These are phyloP conservation scores for Thalassoma bifasciatum DNA, from an alignment of 2,113 vertebrate genomes.

Conservation along the genomic window DNA sequence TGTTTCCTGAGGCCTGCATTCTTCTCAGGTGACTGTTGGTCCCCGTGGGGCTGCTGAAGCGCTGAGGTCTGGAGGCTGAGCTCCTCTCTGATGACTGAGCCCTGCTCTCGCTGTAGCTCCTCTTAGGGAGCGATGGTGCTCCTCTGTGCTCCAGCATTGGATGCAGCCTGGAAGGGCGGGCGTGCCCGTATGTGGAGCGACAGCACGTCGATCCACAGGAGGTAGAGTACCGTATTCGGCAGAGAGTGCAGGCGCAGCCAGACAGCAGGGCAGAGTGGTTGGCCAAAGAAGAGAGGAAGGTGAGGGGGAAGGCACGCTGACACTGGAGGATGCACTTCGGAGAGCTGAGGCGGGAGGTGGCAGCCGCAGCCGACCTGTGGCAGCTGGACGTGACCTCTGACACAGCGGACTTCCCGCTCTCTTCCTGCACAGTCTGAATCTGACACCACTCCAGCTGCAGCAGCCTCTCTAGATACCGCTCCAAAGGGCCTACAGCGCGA, in stretches of 20 bases:
- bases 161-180: constrained; percentile 53
- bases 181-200: constrained; percentile 50
- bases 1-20: constrained; percentile 82
- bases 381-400: constrained; percentile 55
- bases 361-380: constrained; percentile 65
- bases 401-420: constrained; percentile 68
- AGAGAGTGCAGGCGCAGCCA: constrained; percentile 60
- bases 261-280: constrained; percentile 60
- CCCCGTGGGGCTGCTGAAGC: constrained; percentile 55
- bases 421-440: constrained; percentile 84
- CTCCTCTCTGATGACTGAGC: constrained; percentile 31
- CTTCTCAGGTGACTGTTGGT: constrained; percentile 71
- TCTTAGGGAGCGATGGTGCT: constrained; percentile 42
- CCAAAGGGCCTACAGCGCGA: constrained; percentile 79
- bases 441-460: constrained; percentile 91
- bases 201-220: constrained; percentile 47
- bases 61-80: constrained; percentile 12
- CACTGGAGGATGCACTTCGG: constrained; percentile 83
- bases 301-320: constrained; percentile 81
- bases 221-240: constrained; percentile 56
- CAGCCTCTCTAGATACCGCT: constrained; percentile 87
- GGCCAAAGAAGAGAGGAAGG: constrained; percentile 76
- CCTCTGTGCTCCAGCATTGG: constrained; percentile 45
- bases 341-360: constrained; percentile 77
- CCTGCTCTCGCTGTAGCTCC: constrained; percentile 81